Evolutionary conservation across 2,888 invertebrate genomes (phyloP).

Genomic region (Acronicta alni): DNA sequence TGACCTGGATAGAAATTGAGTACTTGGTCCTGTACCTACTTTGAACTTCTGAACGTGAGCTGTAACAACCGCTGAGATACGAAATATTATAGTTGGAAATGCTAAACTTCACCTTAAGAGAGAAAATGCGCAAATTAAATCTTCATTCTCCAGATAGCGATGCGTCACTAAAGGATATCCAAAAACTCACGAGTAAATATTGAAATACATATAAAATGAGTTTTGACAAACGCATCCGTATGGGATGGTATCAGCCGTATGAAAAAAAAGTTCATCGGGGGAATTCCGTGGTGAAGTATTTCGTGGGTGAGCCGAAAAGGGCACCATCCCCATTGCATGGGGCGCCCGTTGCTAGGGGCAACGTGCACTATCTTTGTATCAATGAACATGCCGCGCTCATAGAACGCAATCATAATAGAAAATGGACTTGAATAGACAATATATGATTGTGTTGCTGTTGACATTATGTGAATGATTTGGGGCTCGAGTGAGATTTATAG

Average conservation of each 20-base stretch:
- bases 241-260: slow-evolving; percentile 57
- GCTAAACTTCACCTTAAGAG: slow-evolving; percentile 35
- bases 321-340: slow-evolving; percentile 71
- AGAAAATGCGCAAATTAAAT: slow-evolving; percentile 18
- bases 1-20: slow-evolving; percentile 76
- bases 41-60: slow-evolving; percentile 58
- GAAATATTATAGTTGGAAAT: slow-evolving; percentile 47
- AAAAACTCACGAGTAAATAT: slow-evolving; percentile 27
- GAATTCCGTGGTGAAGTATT: slow-evolving; percentile 80
- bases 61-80: slow-evolving; percentile 55
- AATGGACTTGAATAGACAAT: slow-evolving; percentile 73
- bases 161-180: slow-evolving; percentile 16
- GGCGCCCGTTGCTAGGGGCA: slow-evolving; percentile 76
- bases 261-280: slow-evolving; percentile 79
- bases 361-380: slow-evolving; percentile 79
- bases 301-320: slow-evolving; percentile 77
- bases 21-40: slow-evolving; percentile 52
- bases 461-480: slow-evolving; percentile 78
- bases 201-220: slow-evolving; percentile 28
- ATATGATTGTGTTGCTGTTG: slow-evolving; percentile 76
- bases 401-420: slow-evolving; percentile 68
- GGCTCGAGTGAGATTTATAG: slow-evolving; percentile 73
- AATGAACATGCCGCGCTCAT: slow-evolving; percentile 69
- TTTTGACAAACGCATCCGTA: slow-evolving; percentile 52
- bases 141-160: slow-evolving; percentile 7